Percentiles rank a stretch among this genome's conserved stretches.
Conservation (phyloP, 2,113 vertebrate species). For the Microtus ochrogaster region DNA sequence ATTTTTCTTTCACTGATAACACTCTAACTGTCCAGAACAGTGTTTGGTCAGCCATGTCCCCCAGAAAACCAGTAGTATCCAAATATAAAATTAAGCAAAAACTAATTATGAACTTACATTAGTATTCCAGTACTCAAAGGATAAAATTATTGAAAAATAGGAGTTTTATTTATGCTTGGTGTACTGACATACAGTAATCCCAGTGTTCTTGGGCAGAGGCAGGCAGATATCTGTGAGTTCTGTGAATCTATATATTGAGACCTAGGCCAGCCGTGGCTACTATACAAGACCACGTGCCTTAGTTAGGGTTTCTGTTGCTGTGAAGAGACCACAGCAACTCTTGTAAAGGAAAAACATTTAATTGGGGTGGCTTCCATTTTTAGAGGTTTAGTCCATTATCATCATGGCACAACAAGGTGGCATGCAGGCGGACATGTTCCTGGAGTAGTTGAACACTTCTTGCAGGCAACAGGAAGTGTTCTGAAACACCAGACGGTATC, state of each 20-base stretch:
- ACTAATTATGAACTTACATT: neutral
- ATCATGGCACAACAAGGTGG: neutral
- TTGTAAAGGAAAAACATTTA: neutral
- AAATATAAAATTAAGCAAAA: conserved; percentile 18
- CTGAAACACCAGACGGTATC: neutral
- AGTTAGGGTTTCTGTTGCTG: neutral
- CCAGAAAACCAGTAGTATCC: neutral
- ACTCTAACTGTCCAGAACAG: neutral
- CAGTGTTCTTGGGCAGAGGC: neutral
- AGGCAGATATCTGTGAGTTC: neutral
- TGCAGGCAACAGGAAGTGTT: neutral
- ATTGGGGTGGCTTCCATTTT: neutral
- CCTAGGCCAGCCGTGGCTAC: neutral
- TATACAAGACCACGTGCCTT: neutral
- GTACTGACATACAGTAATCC: neutral
- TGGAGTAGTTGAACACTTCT: too few relatives aligned
- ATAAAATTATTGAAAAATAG: neutral
- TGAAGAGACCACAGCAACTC: neutral
- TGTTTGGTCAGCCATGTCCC: neutral
- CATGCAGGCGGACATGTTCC: neutral
- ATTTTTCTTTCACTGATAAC: neutral
- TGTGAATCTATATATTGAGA: neutral
- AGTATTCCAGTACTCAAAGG: neutral
- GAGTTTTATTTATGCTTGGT: neutral
- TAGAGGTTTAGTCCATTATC: neutral